phyloP scores from a whole-genome alignment of 2,113 vertebrate species.

The Passer domesticus region DNA sequence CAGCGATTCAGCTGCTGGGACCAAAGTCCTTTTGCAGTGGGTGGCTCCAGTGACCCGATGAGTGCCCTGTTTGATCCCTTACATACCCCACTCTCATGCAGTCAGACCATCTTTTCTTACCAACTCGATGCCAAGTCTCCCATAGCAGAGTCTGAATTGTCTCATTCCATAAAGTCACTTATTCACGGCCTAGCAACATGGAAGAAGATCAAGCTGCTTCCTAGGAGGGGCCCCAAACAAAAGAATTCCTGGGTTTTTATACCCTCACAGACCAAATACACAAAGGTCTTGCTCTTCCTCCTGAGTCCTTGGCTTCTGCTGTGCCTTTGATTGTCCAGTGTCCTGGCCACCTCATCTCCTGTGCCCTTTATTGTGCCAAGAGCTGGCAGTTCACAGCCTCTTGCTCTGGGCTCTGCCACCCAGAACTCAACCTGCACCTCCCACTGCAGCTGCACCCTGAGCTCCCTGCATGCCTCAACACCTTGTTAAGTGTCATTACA shows the following conservation, averaged over 20 bases:
- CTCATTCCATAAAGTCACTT: not conserved
- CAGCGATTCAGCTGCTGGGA: not conserved
- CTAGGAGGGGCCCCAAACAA: not conserved
- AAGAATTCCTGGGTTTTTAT: not conserved
- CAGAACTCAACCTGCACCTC: too few species aligned
- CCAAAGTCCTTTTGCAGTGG: not conserved
- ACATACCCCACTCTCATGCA: not conserved
- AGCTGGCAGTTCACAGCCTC: too few species aligned
- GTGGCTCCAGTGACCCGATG: fast-evolving
- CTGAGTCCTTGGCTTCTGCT: not conserved
- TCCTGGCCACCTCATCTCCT: too few species aligned
- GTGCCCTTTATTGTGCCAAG: too few species aligned
- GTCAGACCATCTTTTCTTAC: not conserved
- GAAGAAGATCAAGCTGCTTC: not conserved
- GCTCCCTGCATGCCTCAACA: too few species aligned
- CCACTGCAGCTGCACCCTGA: too few species aligned
- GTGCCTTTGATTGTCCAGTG: too few species aligned
- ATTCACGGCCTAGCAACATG: not conserved
- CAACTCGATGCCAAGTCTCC: fast-evolving
- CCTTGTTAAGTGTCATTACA: too few species aligned
- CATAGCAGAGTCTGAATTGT: not conserved
- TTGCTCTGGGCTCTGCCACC: too few species aligned
- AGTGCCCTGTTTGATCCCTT: not conserved
- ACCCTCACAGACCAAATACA: too few species aligned
- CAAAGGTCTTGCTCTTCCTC: not conserved